Evolutionary conservation across 2,113 vertebrate species (phyloP).

Genomic region (Anthoscopus minutus): DNA sequence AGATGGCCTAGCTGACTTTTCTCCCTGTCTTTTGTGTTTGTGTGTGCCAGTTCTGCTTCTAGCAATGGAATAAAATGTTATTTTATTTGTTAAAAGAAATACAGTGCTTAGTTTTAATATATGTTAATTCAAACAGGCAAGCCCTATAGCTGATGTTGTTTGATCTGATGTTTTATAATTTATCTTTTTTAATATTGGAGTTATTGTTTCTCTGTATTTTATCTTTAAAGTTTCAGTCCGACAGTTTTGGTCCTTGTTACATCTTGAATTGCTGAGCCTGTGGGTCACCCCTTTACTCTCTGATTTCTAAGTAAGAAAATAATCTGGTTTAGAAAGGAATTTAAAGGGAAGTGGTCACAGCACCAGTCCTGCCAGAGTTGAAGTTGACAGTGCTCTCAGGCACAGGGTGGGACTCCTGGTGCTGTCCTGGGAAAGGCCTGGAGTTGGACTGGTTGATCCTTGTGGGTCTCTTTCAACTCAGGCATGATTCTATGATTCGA

Average conservation of each 20-base stretch:
- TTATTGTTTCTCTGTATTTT: not conserved
- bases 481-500: not conserved
- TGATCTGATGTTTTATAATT: not conserved
- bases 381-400: not conserved
- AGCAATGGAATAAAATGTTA: not conserved
- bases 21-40: not conserved
- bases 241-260: rapidly evolving
- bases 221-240: not conserved
- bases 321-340: not conserved
- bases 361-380: not conserved
- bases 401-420: not conserved
- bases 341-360: not conserved
- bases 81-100: not conserved
- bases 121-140: not conserved
- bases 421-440: not conserved
- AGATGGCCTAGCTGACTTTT: not conserved
- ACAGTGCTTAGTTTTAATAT: not conserved
- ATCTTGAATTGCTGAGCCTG: not conserved
- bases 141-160: not conserved
- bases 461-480: not conserved
- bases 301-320: not conserved
- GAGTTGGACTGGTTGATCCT: not conserved
- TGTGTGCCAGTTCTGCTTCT: not conserved
- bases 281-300: not conserved
- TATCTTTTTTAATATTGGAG: not conserved